Conservation (phyloP, 2,888 invertebrate species). For the Pimpla rufipes region DNA sequence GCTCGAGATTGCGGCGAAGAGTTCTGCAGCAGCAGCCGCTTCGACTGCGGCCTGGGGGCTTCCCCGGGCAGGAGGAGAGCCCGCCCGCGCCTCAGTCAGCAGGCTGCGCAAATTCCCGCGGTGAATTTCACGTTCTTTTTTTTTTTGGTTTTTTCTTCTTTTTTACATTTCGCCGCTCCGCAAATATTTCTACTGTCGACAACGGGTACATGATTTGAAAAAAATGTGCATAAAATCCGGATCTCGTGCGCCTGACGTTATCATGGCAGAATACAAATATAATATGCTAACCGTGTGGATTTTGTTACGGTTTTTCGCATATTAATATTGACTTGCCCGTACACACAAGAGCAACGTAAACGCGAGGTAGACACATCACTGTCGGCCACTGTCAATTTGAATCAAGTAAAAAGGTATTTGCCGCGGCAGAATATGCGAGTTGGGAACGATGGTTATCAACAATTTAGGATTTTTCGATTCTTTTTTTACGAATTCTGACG, state of each 20-base stretch:
- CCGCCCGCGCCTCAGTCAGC: not conserved
- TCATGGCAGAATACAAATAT: too few relatives aligned
- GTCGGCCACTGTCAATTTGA: too few relatives aligned
- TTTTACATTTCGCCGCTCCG: slow-evolving; percentile 4
- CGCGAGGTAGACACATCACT: too few relatives aligned
- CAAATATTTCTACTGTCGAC: slow-evolving; percentile 2
- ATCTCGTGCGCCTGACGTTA: not conserved
- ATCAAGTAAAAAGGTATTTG: too few relatives aligned
- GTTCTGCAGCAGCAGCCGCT: slow-evolving; percentile 32
- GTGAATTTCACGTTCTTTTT: not conserved
- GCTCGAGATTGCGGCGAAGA: slow-evolving; percentile 57
- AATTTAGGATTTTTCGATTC: too few relatives aligned
- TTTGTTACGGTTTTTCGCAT: too few relatives aligned
- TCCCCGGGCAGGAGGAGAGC: slow-evolving; percentile 7
- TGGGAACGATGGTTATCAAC: too few relatives aligned
- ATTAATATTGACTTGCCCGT: too few relatives aligned
- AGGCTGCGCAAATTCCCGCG: not conserved
- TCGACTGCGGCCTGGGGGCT: slow-evolving; percentile 15
- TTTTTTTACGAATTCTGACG: too few relatives aligned
- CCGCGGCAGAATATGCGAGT: too few relatives aligned
- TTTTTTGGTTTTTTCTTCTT: not conserved
- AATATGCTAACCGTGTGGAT: too few relatives aligned
- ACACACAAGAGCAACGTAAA: too few relatives aligned
- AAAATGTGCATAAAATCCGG: not conserved
- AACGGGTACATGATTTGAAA: not conserved